phyloP scores from a whole-genome alignment of 64 coral and sea anemone species.

The Montipora cactus region DNA sequence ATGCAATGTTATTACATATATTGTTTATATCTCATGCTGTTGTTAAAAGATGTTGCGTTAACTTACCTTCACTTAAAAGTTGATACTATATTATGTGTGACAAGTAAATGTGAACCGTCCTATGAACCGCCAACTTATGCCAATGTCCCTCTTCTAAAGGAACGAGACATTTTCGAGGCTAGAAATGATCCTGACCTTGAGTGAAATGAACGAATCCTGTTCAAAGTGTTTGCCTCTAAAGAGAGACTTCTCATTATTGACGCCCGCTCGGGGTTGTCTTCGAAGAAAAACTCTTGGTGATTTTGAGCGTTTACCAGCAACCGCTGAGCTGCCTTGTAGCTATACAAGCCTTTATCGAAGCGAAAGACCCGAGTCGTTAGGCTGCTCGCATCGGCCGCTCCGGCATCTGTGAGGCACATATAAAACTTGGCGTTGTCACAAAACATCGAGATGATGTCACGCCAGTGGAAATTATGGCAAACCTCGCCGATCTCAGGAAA shows the following conservation, averaged over 20 bases:
- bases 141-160: neutral
- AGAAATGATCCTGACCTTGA: neutral
- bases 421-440: constrained; percentile 69
- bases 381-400: neutral
- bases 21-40: too few relatives aligned
- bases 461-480: constrained; percentile 72
- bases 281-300: constrained; percentile 68
- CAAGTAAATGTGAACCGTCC: too few relatives aligned
- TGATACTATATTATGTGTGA: too few relatives aligned
- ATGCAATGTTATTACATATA: too few relatives aligned
- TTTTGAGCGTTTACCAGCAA: constrained; percentile 58
- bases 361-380: constrained; percentile 46
- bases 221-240: constrained; percentile 4
- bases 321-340: constrained; percentile 71
- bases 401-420: constrained; percentile 34
- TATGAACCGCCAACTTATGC: too few relatives aligned
- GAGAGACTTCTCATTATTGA: constrained; percentile 21
- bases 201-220: neutral
- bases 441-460: constrained; percentile 63
- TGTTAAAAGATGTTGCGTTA: too few relatives aligned
- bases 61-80: too few relatives aligned
- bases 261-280: constrained; percentile 47
- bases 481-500: constrained; percentile 72
- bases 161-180: neutral
- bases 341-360: constrained; percentile 85